Evolutionary conservation across 2,113 vertebrate species (phyloP), one percentile per base, ranked within the genome.

Genomic region (Montifringilla adamsi): DNA sequence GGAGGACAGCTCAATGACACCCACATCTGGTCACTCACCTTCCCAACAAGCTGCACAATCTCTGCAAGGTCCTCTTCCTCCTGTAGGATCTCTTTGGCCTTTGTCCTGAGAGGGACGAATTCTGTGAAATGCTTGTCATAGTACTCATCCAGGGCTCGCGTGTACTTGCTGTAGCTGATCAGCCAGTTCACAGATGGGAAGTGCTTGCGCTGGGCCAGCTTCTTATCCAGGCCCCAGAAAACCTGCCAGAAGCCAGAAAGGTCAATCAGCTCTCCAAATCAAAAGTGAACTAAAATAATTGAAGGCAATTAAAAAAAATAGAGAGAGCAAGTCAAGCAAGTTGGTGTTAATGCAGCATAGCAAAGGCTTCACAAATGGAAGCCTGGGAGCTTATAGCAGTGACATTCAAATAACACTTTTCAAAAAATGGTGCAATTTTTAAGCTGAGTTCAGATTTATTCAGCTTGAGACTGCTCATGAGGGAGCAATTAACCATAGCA

Each of bases 151-250:
- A 99, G 97, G 11, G 99, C 98, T 24, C 99, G 98, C 0, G 98
- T 99, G 95, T 99, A 99, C 94, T 99, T 99, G 97, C 99, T 99
- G 98, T 99, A 99, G 96, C 99, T 99, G 98, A 99, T 99, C 66
- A 99, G 98, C 99, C 99, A 99, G 94, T 99, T 99, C 68, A 99
- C 99, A 8, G 99, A 99, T 2, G 99, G 99, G 92, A 99, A 99
- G 95, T 99, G 99, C 95, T 99, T 99, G 92, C 99, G 99, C 93
- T 99, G 99, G 59, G 99, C 99, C 96, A 99, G 97, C 95, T 99
- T 99, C 97, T 99, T 99, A 98, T 99, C 99, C 97, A 99, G 97
- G 96, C 99, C 99, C 99, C 99, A 99, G 97, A 99, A 99, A 55
- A 99, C 99, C 99, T 99, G 94, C 67, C 94, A 79, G 68, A 75